Percentiles rank a stretch among this genome's conserved stretches.
Conservation (phyloP, 1,140 invertebrate genomes). For the Metaphire vulgaris region DNA sequence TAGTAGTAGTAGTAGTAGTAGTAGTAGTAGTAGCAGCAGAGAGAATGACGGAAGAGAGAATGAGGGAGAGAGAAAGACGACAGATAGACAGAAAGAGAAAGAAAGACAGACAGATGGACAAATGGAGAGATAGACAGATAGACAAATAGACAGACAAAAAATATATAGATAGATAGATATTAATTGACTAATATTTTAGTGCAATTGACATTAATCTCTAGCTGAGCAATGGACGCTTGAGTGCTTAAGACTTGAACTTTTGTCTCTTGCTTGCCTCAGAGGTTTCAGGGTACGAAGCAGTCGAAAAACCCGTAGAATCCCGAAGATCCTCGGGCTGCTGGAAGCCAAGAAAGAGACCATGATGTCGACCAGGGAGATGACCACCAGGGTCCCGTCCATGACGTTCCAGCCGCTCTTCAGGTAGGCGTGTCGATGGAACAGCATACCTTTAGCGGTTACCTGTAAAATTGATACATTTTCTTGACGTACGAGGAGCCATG, state of each 20-base stretch:
- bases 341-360: conserved; percentile 86
- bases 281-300: conserved; percentile 87
- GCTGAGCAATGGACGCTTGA: too few species aligned
- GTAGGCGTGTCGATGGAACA: conserved; percentile 88
- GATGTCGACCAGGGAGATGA: conserved; percentile 93
- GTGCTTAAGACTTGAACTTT: too few species aligned
- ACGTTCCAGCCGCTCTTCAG: conserved; percentile 99
- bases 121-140: background rate
- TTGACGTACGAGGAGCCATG: too few species aligned
- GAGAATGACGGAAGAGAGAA: background rate
- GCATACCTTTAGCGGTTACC: conserved; percentile 89
- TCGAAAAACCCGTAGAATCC: conserved; percentile 93
- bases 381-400: conserved; percentile 95
- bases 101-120: background rate
- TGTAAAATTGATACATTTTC: conserved; percentile 51
- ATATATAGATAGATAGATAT: background rate
- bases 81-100: background rate
- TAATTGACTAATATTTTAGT: too few species aligned
- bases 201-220: too few species aligned
- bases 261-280: conserved; percentile 65
- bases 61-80: background rate
- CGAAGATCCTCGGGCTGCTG: conserved; percentile 91
- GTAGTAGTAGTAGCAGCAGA: too few species aligned
- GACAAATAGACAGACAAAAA: background rate
- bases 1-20: too few species aligned